Evolutionary conservation across 1,140 invertebrate genomes (phyloP), one percentile per base, ranked within the genome.

Genomic region (Calosoma granatense): DNA sequence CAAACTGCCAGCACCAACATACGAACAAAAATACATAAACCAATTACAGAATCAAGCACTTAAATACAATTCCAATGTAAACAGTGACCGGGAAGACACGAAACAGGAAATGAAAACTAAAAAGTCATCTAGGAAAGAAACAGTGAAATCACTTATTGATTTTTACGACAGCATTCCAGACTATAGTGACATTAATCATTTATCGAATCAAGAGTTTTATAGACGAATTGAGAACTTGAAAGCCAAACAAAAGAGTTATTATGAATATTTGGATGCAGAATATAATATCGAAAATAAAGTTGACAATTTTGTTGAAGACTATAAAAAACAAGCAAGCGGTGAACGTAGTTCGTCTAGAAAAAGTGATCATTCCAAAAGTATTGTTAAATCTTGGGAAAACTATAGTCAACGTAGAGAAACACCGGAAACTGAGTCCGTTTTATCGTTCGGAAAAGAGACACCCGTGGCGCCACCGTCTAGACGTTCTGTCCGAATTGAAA

Each of bases 151-250:
- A 43, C 76, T 85, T 59, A 68, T 84, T 51, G 78, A 84, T 30
- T 86, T 86, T 67, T 76, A 81, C 26, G 74, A 77, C 22, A 85
- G 81, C 55, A 85, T 86, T 63, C 84, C 84, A 2, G 82, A 85
- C 63, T 86, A 86, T 60, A 77, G 75, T 36, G 83, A 86, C 41
- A 72, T 86, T 12, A 77, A 83, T 66, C 82, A 86, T 72, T 70
- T 86, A 51, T 78, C 83, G 0, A 79, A 81, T 56, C 77, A 78
- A 59, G 83, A 86, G 57, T 86, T 86, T 68, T 81, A 81, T 67
- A 78, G 76, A 17, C 81, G 81, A 22, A 64, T 87, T 20, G 78
- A 81, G 65, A 74, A 74, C 53, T 67, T 86, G n/a, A 79, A 80
- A 56, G 76, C 83, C 56, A 83, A 81, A 61, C 83, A 84, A 62